phyloP scores from a whole-genome alignment of 2,888 invertebrate species.

The Tethea ocularis region DNA sequence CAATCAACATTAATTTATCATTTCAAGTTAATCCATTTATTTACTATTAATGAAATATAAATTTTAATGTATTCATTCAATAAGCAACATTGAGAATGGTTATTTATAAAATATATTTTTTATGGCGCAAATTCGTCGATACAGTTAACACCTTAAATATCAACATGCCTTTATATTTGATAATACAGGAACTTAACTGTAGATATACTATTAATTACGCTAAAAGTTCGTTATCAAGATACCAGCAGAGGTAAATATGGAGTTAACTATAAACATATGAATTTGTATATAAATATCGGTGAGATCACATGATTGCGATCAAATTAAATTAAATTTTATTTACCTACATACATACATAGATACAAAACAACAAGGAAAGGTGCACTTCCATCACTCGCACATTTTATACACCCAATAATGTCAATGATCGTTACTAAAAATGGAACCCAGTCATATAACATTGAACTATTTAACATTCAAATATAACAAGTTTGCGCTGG shows the following conservation, averaged over 20 bases:
- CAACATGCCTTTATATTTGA: neutral
- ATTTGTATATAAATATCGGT: constrained; percentile 9
- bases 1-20: constrained; percentile 1
- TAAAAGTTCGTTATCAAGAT: neutral
- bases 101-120: neutral
- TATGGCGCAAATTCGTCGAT: neutral
- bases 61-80: neutral
- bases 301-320: neutral
- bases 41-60: constrained; percentile 5
- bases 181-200: neutral
- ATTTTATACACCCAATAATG: constrained; percentile 6
- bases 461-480: neutral
- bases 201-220: neutral
- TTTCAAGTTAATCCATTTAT: constrained; percentile 2
- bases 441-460: constrained; percentile 1
- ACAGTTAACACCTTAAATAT: constrained; percentile 3
- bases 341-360: constrained; percentile 11
- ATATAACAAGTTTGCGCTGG: neutral
- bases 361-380: constrained; percentile 6
- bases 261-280: constrained; percentile 3
- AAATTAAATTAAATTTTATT: neutral
- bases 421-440: neutral
- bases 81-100: constrained; percentile 7
- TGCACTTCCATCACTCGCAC: constrained; percentile 6
- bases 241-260: neutral